Conservation (phyloP, 1,140 invertebrate species). For the Formica selysi region DNA sequence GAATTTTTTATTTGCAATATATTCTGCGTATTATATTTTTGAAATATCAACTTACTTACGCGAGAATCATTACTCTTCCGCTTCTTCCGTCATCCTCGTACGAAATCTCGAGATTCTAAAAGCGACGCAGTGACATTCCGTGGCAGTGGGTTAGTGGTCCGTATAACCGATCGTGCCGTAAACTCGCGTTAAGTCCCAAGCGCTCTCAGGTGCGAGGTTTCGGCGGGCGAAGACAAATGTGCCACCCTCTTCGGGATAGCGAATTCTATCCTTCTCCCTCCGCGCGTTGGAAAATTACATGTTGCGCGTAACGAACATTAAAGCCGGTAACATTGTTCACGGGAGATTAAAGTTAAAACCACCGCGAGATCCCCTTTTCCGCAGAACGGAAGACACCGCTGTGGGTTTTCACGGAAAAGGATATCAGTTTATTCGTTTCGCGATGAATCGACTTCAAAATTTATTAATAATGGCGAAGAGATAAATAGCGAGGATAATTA, state of each 20-base stretch:
- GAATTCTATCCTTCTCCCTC: background rate
- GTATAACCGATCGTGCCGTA: constrained; percentile 51
- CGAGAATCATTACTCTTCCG: constrained; percentile 16
- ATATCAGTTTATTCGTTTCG: constrained; percentile 3
- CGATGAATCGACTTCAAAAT: constrained; percentile 54
- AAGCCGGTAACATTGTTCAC: constrained; percentile 73
- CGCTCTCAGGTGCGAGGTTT: constrained; percentile 44
- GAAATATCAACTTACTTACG: background rate
- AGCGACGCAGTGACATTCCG: constrained; percentile 17
- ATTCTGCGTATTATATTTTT: background rate
- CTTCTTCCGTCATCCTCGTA: background rate
- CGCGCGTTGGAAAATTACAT: constrained; percentile 66
- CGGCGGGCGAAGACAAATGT: constrained; percentile 51
- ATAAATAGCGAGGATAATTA: background rate
- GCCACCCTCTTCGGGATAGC: no score
- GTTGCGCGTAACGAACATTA: constrained; percentile 72
- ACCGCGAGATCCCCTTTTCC: constrained; percentile 42
- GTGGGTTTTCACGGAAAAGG: constrained; percentile 13
- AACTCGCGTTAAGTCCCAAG: constrained; percentile 34
- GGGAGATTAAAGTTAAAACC: constrained; percentile 72
- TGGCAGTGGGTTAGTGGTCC: constrained; percentile 51
- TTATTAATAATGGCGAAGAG: background rate
- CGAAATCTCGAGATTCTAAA: constrained; percentile 6
- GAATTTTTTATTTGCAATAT: background rate
- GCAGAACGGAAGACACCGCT: constrained; percentile 8